Conservation (phyloP, 2,797 vertebrate species). For the Neopelma chrysocephalum region DNA sequence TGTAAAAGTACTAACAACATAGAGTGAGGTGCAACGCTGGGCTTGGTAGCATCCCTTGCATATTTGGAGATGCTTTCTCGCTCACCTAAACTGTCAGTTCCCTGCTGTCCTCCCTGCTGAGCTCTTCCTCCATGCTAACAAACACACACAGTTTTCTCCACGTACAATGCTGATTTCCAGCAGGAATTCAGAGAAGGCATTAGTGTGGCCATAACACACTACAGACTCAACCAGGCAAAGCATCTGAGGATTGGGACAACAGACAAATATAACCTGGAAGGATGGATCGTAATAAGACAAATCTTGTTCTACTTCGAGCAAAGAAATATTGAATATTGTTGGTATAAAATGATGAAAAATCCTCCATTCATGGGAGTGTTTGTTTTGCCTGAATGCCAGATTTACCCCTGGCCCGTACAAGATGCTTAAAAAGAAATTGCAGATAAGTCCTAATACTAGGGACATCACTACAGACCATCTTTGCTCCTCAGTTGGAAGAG, state of each 20-base stretch:
- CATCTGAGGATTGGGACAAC: rapidly evolving
- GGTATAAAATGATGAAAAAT: background rate
- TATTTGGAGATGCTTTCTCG: background rate
- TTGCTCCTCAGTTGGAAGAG: background rate
- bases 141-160: background rate
- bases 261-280: background rate
- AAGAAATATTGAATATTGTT: background rate
- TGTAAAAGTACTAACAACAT: background rate
- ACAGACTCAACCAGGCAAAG: background rate
- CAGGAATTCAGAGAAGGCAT: background rate
- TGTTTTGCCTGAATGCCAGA: background rate
- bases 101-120: background rate
- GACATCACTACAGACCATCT: background rate
- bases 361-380: background rate
- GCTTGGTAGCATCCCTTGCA: background rate
- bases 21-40: background rate
- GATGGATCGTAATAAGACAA: background rate
- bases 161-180: background rate
- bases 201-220: background rate
- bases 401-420: background rate
- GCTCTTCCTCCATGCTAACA: background rate
- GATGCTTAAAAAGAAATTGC: background rate
- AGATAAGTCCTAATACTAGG: background rate
- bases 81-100: background rate
- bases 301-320: background rate